Evolutionary conservation across 2,113 vertebrate genomes (phyloP).

Genomic region (Monarcha castaneiventris): DNA sequence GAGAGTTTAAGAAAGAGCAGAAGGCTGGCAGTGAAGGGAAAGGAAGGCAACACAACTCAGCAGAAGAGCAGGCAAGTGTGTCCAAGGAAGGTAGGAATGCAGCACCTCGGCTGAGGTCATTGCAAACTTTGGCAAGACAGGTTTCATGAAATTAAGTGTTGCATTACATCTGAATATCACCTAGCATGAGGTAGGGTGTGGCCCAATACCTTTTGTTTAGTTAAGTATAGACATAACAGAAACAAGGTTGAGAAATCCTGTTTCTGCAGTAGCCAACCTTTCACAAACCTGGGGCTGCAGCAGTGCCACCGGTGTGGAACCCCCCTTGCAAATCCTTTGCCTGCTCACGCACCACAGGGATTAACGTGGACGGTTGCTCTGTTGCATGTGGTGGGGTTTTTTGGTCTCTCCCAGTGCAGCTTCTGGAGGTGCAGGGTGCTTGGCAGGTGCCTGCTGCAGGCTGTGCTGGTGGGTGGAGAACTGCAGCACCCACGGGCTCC

Average conservation of each 20-base stretch:
- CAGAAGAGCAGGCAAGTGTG: fast-evolving
- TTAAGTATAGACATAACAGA: not conserved
- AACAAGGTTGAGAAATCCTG: not conserved
- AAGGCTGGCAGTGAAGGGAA: not conserved
- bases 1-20: not conserved
- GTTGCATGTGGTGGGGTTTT: fast-evolving
- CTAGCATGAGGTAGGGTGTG: not conserved
- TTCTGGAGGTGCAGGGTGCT: not conserved
- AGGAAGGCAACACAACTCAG: not conserved
- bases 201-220: not conserved
- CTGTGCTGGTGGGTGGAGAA: not conserved
- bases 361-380: not conserved
- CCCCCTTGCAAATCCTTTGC: not conserved
- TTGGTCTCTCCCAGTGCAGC: not conserved
- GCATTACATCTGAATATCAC: not conserved
- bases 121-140: not conserved
- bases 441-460: fast-evolving
- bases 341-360: fast-evolving
- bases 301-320: not conserved
- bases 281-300: not conserved
- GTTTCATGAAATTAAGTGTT: slow-evolving; percentile 16
- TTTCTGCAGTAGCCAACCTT: not conserved
- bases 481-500: not conserved
- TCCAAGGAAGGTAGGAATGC: not conserved
- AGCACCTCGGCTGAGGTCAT: not conserved